Percentiles rank a stretch among this genome's conserved stretches.
phyloP scores from a whole-genome alignment of 2,113 vertebrate species.

The Mormyrus iriodes region DNA sequence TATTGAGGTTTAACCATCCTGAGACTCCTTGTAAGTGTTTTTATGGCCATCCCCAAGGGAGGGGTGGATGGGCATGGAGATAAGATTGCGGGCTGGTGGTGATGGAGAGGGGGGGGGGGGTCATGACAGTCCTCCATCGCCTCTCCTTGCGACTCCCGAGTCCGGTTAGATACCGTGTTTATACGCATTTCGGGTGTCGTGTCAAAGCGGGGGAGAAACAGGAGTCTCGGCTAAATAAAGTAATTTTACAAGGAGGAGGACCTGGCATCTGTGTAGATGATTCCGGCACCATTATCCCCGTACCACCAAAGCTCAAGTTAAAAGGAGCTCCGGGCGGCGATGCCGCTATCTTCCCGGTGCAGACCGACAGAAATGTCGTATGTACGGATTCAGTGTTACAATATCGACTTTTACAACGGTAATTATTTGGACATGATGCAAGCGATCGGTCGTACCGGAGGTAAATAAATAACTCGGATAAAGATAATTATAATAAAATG shows the following conservation, averaged over 20 bases:
- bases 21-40: constrained; percentile 2
- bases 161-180: constrained; percentile 8
- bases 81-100: neutral
- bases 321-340: neutral
- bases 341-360: neutral
- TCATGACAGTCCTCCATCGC: constrained; percentile 13
- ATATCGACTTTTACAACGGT: neutral
- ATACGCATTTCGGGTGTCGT: neutral
- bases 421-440: neutral
- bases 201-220: neutral
- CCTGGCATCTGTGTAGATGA: constrained; percentile 2
- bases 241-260: neutral
- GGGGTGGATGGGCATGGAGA: neutral
- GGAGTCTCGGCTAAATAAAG: constrained; percentile 11
- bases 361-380: neutral
- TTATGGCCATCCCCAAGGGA: constrained; percentile 7
- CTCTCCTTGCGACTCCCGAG: constrained; percentile 16
- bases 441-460: neutral
- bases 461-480: neutral
- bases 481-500: neutral
- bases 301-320: neutral
- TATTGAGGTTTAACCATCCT: neutral
- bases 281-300: constrained; percentile 1
- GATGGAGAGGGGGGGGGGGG: neutral
- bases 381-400: neutral